Percentiles rank a stretch among this genome's conserved stretches.
Evolutionary conservation across 2,888 invertebrate species (phyloP).

Genomic region (Anarsia innoxiella): DNA sequence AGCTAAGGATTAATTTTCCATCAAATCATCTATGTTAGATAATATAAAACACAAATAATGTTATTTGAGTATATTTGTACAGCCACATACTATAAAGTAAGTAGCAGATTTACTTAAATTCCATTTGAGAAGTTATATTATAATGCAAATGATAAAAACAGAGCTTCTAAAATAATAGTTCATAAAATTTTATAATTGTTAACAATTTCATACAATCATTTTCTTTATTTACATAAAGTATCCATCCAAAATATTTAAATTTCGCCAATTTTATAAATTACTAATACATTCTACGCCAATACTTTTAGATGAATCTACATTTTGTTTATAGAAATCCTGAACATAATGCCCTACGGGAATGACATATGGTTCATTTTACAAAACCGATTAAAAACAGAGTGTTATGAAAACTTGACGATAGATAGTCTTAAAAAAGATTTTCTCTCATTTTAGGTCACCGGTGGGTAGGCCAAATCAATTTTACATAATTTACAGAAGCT

Average conservation of each 20-base stretch:
- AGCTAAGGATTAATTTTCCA: too few relatives aligned
- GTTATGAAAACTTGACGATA: too few relatives aligned
- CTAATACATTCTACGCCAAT: conserved; percentile 15
- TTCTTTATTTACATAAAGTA: conserved; percentile 59
- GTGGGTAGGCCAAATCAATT: conserved; percentile 56
- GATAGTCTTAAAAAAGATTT: too few relatives aligned
- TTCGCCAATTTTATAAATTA: conserved; percentile 38
- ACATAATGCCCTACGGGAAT: too few relatives aligned
- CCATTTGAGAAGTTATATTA: not conserved
- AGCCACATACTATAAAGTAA: conserved; percentile 8
- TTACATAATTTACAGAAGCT: conserved; percentile 38
- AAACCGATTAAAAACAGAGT: too few relatives aligned
- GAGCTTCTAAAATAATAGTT: conserved; percentile 18
- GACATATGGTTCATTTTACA: too few relatives aligned
- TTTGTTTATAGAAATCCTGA: too few relatives aligned
- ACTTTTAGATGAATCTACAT: too few relatives aligned
- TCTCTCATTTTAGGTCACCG: conserved; percentile 38
- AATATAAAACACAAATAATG: not conserved
- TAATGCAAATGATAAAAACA: not conserved
- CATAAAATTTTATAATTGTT: conserved; percentile 50
- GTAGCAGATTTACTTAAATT: conserved; percentile 3
- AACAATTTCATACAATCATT: conserved; percentile 56
- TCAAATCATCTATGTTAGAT: too few relatives aligned
- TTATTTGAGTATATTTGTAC: not conserved
- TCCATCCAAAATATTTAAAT: conserved; percentile 57